Evolutionary conservation across 2,888 invertebrate species (phyloP).

Genomic region (Noctua comes): DNA sequence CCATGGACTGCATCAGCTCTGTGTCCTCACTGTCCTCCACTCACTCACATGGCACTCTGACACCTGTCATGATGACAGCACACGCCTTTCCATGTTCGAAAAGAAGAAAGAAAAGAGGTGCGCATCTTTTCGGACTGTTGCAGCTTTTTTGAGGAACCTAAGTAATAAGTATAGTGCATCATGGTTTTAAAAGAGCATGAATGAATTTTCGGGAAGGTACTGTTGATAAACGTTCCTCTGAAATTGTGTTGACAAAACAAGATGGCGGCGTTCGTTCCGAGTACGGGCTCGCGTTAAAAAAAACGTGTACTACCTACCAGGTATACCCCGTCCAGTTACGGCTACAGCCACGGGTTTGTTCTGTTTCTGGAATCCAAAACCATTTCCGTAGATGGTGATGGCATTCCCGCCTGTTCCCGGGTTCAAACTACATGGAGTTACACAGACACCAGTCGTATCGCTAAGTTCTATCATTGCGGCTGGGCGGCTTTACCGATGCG

Average conservation of each 20-base stretch:
- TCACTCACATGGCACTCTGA: slow-evolving; percentile 29
- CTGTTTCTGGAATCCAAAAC: background rate
- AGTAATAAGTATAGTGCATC: background rate
- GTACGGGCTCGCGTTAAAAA: background rate
- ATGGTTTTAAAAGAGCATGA: background rate
- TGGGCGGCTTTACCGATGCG: too few relatives aligned
- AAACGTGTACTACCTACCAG: too few relatives aligned
- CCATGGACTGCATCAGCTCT: slow-evolving; percentile 51
- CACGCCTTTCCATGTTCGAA: slow-evolving; percentile 47
- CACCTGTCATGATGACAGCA: slow-evolving; percentile 12
- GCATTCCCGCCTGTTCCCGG: background rate
- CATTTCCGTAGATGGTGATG: background rate
- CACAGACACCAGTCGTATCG: too few relatives aligned
- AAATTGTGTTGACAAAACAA: too few relatives aligned
- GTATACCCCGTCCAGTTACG: background rate
- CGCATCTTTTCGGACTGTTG: background rate
- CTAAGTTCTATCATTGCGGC: too few relatives aligned
- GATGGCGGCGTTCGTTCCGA: too few relatives aligned
- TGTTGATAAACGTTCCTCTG: too few relatives aligned
- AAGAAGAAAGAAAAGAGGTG: slow-evolving; percentile 32
- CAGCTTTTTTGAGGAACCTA: slow-evolving; percentile 1
- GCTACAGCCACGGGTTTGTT: background rate
- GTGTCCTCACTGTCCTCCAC: slow-evolving; percentile 22
- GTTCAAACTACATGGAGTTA: background rate
- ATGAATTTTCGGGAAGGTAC: background rate